Conservation (phyloP, 2,888 invertebrate species). For the Cerastis rubricosa region DNA sequence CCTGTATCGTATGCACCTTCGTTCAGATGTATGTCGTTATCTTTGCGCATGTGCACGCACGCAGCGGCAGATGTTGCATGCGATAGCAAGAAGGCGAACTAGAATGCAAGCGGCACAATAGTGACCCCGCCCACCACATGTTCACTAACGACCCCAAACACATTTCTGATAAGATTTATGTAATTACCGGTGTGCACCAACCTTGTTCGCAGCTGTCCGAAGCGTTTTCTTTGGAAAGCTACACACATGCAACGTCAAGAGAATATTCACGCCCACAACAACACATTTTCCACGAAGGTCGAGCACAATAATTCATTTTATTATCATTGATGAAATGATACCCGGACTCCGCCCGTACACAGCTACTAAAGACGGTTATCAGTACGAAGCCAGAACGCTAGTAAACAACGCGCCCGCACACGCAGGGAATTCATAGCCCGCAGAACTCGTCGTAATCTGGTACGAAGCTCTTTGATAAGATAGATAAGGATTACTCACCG, state of each 20-base stretch:
- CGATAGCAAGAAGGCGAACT: constrained; percentile 15
- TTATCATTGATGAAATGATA: background rate
- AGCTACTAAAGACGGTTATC: constrained; percentile 18
- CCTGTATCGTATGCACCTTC: background rate
- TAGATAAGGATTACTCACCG: constrained; percentile 70
- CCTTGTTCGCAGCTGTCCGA: constrained; percentile 89
- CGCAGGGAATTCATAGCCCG: constrained; percentile 15
- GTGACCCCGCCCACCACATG: constrained; percentile 28
- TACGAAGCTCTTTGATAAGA: constrained; percentile 4
- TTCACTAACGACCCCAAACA: constrained; percentile 24
- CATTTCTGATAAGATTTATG: constrained; percentile 32
- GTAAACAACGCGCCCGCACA: constrained; percentile 40
- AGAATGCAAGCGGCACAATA: constrained; percentile 21
- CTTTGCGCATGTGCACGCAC: background rate
- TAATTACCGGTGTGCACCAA: constrained; percentile 80
- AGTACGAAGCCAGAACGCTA: background rate
- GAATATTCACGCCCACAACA: constrained; percentile 4
- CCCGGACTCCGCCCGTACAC: background rate
- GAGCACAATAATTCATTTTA: background rate
- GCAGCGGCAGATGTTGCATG: constrained; percentile 18
- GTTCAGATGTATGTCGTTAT: constrained; percentile 4
- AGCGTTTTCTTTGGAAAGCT: constrained; percentile 90
- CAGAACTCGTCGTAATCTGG: constrained; percentile 14
- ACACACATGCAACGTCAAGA: constrained; percentile 73
- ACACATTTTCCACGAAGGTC: constrained; percentile 8